Conservation (phyloP, 2,797 vertebrate species). For the Acanthiza pusilla region DNA sequence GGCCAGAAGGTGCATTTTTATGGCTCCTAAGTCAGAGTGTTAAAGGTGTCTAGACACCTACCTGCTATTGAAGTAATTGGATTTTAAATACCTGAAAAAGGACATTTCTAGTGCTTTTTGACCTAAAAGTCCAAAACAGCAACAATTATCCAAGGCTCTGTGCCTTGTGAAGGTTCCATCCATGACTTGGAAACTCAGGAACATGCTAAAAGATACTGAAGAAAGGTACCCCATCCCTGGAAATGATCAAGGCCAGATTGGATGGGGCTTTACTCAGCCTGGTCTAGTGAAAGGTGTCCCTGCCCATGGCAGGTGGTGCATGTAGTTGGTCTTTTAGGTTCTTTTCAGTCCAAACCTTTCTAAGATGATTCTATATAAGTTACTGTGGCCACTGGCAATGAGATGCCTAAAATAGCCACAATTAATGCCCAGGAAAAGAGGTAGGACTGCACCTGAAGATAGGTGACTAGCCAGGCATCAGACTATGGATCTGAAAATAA, state of each 20-base stretch:
- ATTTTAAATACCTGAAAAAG: neutral
- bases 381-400: neutral
- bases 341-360: neutral
- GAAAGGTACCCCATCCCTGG: neutral
- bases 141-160: neutral
- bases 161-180: neutral
- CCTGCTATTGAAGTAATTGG: neutral
- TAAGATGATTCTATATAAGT: rapidly evolving
- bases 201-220: neutral
- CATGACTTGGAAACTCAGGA: neutral
- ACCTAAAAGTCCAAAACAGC: neutral
- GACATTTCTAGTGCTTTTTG: neutral
- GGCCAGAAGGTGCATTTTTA: neutral
- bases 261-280: neutral
- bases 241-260: neutral
- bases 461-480: neutral
- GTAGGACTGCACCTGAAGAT: neutral
- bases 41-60: neutral
- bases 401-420: neutral
- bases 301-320: neutral
- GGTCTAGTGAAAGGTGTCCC: neutral
- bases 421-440: neutral
- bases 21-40: neutral
- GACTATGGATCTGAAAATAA: neutral
- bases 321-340: neutral